Evolutionary conservation across 37 sponge, comb jelly and placozoan species (phyloP).

Genomic region (Axinella damicornis): DNA sequence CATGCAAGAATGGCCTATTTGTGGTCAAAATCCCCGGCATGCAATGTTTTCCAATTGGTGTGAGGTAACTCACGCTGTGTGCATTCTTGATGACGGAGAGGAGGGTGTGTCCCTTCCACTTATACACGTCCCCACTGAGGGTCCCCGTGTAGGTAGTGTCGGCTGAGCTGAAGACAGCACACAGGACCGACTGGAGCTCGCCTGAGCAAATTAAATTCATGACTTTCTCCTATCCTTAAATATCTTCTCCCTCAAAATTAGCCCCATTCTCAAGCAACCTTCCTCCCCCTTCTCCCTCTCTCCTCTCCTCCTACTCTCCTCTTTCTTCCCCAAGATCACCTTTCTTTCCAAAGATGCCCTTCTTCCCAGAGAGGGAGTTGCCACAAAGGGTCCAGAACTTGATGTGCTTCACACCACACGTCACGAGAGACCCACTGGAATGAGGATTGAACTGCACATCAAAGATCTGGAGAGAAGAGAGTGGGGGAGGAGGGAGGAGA

Average conservation of each 20-base stretch:
- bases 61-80: slow-evolving; percentile 54
- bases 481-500: not conserved
- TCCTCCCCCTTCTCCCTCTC: too few relatives aligned
- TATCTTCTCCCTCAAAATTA: too few relatives aligned
- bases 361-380: slow-evolving; percentile 85
- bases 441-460: slow-evolving; percentile 90
- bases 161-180: slow-evolving; percentile 76
- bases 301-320: not conserved
- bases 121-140: slow-evolving; percentile 91
- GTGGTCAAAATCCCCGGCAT: too few relatives aligned
- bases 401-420: slow-evolving; percentile 97
- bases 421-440: slow-evolving; percentile 58
- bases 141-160: slow-evolving; percentile 79
- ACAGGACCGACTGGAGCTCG: slow-evolving; percentile 91
- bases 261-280: too few relatives aligned
- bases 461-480: slow-evolving; percentile 62
- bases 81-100: slow-evolving; percentile 67
- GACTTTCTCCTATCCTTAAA: too few relatives aligned
- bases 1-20: slow-evolving; percentile 8
- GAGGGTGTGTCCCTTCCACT: slow-evolving; percentile 85
- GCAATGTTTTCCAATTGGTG: too few relatives aligned
- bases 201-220: slow-evolving; percentile 39
- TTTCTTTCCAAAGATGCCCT: slow-evolving; percentile 92
- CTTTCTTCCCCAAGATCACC: too few relatives aligned
- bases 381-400: slow-evolving; percentile 98